Conservation (phyloP, 1,140 invertebrate species). For the Drosophila nigrodunni region DNA sequence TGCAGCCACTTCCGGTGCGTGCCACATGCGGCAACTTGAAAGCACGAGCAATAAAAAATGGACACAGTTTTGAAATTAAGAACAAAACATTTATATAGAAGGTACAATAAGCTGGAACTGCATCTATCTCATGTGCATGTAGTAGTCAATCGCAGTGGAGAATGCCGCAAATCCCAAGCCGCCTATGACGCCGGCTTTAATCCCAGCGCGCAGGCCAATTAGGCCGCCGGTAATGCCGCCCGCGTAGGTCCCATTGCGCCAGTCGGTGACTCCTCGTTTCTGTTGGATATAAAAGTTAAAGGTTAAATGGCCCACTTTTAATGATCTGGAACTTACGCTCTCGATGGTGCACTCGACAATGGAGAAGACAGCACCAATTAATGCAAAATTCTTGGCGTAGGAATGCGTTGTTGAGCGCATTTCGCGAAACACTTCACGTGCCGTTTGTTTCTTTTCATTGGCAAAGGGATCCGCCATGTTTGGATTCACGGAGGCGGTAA, state of each 20-base stretch:
- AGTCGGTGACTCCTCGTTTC: constrained; percentile 96
- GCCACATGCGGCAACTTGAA: constrained; percentile 40
- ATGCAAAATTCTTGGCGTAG: constrained; percentile 99
- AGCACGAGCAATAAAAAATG: constrained; percentile 10
- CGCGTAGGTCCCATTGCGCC: constrained; percentile 98
- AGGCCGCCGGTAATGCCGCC: constrained; percentile 97
- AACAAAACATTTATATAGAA: constrained; percentile 65
- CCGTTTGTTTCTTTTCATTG: constrained; percentile 92
- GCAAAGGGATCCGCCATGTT: constrained; percentile 89
- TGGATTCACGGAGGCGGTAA: constrained; percentile 97
- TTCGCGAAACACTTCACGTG: constrained; percentile 93
- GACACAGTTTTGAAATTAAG: constrained; percentile 41
- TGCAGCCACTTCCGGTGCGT: constrained; percentile 37
- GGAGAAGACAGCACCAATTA: constrained; percentile 96
- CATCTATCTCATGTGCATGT: constrained; percentile 88
- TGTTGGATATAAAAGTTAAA: constrained; percentile 70
- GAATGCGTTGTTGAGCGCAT: constrained; percentile 95
- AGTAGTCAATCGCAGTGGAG: constrained; percentile 97
- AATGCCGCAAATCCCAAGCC: constrained; percentile 98
- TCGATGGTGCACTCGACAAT: constrained; percentile 97
- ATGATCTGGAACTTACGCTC: constrained; percentile 86
- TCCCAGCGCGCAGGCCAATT: constrained; percentile 97
- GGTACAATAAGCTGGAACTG: constrained; percentile 19
- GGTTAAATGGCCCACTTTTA: constrained; percentile 62
- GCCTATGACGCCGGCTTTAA: constrained; percentile 96